These are phyloP conservation scores for Caenorhabditis sp. DNA, from an alignment of 2,888 invertebrate genomes.

Conservation along the genomic window DNA sequence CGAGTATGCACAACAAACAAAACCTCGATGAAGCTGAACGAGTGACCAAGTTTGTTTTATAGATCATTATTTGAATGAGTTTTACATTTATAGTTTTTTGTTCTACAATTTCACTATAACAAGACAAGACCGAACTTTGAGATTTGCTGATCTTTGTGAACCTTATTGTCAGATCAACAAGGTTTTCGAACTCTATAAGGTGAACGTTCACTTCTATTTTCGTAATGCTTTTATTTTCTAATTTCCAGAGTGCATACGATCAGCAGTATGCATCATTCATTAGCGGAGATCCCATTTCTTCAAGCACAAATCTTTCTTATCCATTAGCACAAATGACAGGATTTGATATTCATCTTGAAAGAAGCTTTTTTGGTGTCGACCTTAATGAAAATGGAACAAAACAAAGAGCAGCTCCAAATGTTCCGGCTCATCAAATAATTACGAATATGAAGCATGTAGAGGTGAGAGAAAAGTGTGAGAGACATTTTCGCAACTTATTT, in stretches of 20 bases:
- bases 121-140: slow-evolving; percentile 24
- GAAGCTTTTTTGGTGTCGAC: slow-evolving; percentile 61
- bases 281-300: slow-evolving; percentile 17
- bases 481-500: neutral
- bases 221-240: neutral
- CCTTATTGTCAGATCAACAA: slow-evolving; percentile 67
- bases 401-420: slow-evolving; percentile 20
- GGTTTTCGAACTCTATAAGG: slow-evolving; percentile 64
- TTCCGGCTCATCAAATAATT: slow-evolving; percentile 34
- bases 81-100: slow-evolving; percentile 19
- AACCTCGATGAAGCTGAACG: slow-evolving; percentile 60
- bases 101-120: slow-evolving; percentile 30
- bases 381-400: slow-evolving; percentile 9
- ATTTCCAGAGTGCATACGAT: slow-evolving; percentile 46
- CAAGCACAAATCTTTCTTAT: slow-evolving; percentile 49
- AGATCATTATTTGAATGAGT: neutral
- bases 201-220: slow-evolving; percentile 8
- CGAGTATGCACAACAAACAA: slow-evolving; percentile 62
- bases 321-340: slow-evolving; percentile 61
- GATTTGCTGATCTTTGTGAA: slow-evolving; percentile 61
- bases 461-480: slow-evolving; percentile 24
- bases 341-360: slow-evolving; percentile 62
- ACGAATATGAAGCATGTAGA: slow-evolving; percentile 67
- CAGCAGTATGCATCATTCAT: slow-evolving; percentile 33
- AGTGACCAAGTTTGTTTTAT: slow-evolving; percentile 40